phyloP scores from a whole-genome alignment of 1,140 invertebrate genomes.

The Lucilia cuprina region DNA sequence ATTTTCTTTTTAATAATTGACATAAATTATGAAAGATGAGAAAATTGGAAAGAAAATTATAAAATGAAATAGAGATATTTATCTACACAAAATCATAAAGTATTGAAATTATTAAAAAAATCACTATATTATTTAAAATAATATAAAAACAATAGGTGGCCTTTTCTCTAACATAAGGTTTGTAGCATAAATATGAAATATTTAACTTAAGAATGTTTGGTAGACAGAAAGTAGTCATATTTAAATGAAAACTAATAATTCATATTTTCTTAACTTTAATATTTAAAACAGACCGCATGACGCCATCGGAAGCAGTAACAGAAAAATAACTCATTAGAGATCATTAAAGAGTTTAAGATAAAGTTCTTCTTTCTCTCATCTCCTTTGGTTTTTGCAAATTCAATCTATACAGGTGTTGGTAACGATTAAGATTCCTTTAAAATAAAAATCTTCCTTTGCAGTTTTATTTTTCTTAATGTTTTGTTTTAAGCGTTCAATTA shows the following conservation, averaged over 20 bases:
- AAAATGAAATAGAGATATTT: neutral
- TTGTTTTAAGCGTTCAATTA: slow-evolving; percentile 8
- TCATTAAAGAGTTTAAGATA: neutral
- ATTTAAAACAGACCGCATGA: neutral
- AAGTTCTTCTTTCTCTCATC: neutral
- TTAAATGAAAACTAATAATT: neutral
- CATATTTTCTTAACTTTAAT: neutral
- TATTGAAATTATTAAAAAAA: neutral
- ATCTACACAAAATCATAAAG: neutral
- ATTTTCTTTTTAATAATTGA: neutral
- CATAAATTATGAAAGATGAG: neutral
- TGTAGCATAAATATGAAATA: neutral
- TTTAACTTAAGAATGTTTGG: neutral
- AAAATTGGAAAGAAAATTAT: neutral
- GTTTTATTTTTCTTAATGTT: neutral
- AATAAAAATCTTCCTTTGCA: neutral
- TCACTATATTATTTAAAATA: too few relatives aligned
- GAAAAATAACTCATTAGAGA: neutral
- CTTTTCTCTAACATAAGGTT: neutral
- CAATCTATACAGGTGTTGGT: neutral
- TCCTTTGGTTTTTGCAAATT: neutral
- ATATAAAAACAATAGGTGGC: neutral
- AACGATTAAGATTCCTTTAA: neutral
- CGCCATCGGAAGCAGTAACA: neutral
- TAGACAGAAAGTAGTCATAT: neutral